Base-by-base conservation (phyloP, 2,113 vertebrate species). In the Prunella himalayana region DNA sequence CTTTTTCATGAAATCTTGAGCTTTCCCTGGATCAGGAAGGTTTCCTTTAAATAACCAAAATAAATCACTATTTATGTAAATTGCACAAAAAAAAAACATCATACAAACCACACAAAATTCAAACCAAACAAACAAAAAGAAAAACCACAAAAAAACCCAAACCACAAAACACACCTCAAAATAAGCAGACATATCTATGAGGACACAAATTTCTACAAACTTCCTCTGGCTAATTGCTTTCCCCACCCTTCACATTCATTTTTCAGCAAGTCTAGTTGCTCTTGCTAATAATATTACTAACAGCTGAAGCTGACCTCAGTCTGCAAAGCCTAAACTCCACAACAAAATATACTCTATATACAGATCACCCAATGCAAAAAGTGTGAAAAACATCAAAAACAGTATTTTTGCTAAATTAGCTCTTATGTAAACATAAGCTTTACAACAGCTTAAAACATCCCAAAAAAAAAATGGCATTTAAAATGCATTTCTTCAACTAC, bases 1-100 rank as follows among this genome's bases (percentile, higher is more conserved):
- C 96, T 99, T 99, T 97, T 99, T 99, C 97, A 99, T 99, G 97
- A 99, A 99, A 97, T 99, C 99, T 97, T 99, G 99, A 56, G 99
- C 99, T 96, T 99, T 99, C n/a, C 99, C 99, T 21, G 99, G 99
- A 97, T 99, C 99, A 59, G 99, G 99, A 88, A 99, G 98, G 95
- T 99, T 99, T 96, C 98, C 99, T 99, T 97, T 79, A 97, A 97
- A 85, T 39, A 95, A 96, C 25, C 64, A 97, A 96, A 96, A 90
- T 25, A 85, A 80, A 66, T 84, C 71, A 50, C 10, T 57, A 6
- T 33, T 80, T 81, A 92, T n/a, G 28, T 60, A 80, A 60, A 57
- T 86, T 60, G 61, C 8, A 51, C 5, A 61, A 69, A 7, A 72
- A 69, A 51, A 8, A 42, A 94, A 47, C 11, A 11, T 37, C 14